Base-by-base conservation (phyloP, 1,140 invertebrate genomes). In the Brachionus sp. region DNA sequence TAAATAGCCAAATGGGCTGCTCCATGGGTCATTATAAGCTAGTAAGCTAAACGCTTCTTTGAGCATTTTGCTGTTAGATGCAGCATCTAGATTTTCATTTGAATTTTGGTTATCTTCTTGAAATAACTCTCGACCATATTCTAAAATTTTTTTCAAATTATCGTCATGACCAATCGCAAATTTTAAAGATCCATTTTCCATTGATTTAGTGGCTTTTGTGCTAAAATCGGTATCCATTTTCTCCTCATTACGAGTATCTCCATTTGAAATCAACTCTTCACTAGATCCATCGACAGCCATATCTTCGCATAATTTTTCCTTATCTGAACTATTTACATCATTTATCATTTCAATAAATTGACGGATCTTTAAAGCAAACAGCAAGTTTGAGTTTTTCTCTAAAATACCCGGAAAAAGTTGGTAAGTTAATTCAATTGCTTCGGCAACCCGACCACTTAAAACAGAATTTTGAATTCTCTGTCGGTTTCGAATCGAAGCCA, bases 11-110 rank as follows among this genome's bases (percentile, higher is more conserved):
- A 98, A 93, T 25, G 96, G 96, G 89, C 95, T 97, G 86, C 92
- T 93, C 95, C 95, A 98, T 7, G 97, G 97, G 91, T 98, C 97
- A 85, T 95, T 94, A 90, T 98, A 98, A 12, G 97, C 96, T 86
- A 98, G 90, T 86, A 98, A 91, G 91, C 96, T 98, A 91, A 98
- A 98, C 86, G 96, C 96, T 90, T 98, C 94, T 92, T 97, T 90
- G 39, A 98, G 90, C 93, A 97, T 95, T 90, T 95, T 94, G 88
- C 95, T 95, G 90, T 96, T 95, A 53, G 90, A 91, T 87, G 95
- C 93, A 90, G 92, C 94, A 86, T 93, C 93, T 84, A 94, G 94
- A 87, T 94, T 93, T 86, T 95, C 92, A 86, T 92, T 92, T 84
- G 92, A 91, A 80, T 98, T 90, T 83, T 93, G 92, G 89, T 95